Conservation (phyloP, 2,888 invertebrate genomes). For the Autographa pulchrina region DNA sequence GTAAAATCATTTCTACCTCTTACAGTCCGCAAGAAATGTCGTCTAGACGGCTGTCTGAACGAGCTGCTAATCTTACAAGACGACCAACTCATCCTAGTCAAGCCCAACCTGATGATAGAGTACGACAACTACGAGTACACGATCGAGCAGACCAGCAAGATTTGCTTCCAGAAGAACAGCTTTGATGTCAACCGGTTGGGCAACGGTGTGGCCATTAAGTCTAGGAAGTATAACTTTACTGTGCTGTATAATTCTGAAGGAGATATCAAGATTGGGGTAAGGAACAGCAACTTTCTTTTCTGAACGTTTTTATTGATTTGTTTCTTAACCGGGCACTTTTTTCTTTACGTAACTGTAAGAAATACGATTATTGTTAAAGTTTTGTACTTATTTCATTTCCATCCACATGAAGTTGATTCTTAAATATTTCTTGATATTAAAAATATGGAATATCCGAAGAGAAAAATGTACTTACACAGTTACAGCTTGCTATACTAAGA, state of each 20-base stretch:
- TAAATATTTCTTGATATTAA: too few species aligned
- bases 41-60: slow-evolving; percentile 89
- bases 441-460: too few species aligned
- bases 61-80: slow-evolving; percentile 91
- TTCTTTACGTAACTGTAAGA: too few species aligned
- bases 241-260: slow-evolving; percentile 92
- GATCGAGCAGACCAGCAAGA: slow-evolving; percentile 89
- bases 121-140: slow-evolving; percentile 91
- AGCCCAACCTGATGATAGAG: slow-evolving; percentile 91
- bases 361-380: too few species aligned
- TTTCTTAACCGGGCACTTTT: background rate
- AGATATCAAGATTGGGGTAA: slow-evolving; percentile 92
- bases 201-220: slow-evolving; percentile 91
- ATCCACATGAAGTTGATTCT: too few species aligned
- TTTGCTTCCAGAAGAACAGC: slow-evolving; percentile 89
- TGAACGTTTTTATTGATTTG: too few species aligned
- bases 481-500: too few species aligned
- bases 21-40: slow-evolving; percentile 91
- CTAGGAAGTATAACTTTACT: slow-evolving; percentile 92
- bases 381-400: too few species aligned
- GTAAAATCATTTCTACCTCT: background rate
- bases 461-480: too few species aligned
- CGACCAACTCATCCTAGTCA: slow-evolving; percentile 89
- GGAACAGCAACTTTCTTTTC: slow-evolving; percentile 38
- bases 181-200: slow-evolving; percentile 93